Conservation (phyloP, 30 jellyfish, hydroid and myxozoan genomes). For the Clytia hemisphaerica region DNA sequence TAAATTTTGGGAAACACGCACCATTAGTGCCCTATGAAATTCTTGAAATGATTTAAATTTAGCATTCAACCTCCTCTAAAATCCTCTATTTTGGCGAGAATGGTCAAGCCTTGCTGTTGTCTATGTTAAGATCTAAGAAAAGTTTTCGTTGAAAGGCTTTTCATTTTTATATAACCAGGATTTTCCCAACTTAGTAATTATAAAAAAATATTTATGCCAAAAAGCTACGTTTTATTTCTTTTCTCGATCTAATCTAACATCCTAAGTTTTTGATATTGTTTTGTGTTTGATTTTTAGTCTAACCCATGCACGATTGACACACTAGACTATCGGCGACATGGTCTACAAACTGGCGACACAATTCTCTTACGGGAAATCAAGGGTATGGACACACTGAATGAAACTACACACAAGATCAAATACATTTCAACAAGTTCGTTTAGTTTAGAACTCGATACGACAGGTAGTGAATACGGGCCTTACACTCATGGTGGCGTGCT, state of each 20-base stretch:
- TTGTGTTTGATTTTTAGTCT: slow-evolving; percentile 9
- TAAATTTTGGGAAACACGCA: too few relatives aligned
- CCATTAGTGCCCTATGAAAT: too few relatives aligned
- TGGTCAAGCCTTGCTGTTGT: too few relatives aligned
- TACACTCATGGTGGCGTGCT: slow-evolving; percentile 77
- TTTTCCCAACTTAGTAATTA: too few relatives aligned
- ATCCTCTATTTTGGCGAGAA: too few relatives aligned
- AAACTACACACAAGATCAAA: slow-evolving; percentile 19
- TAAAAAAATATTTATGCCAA: too few relatives aligned
- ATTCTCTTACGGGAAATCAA: slow-evolving; percentile 47
- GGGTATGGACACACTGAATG: slow-evolving; percentile 74
- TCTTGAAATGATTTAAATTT: too few relatives aligned
- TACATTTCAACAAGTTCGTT: slow-evolving; percentile 40
- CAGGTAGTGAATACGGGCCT: slow-evolving; percentile 17
- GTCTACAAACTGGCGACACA: slow-evolving; percentile 46
- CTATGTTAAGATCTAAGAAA: too few relatives aligned
- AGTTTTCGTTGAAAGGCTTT: too few relatives aligned
- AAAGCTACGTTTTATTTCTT: not conserved
- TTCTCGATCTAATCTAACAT: not conserved
- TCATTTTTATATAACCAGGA: too few relatives aligned
- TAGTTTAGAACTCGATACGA: slow-evolving; percentile 50
- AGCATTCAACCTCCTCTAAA: too few relatives aligned
- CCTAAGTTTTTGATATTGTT: not conserved
- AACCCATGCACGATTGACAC: slow-evolving; percentile 59
- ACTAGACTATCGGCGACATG: slow-evolving; percentile 53